These are phyloP conservation scores for Caenorhabditis briggsae DNA, from an alignment of 1,140 invertebrate species.

Conservation along the genomic window DNA sequence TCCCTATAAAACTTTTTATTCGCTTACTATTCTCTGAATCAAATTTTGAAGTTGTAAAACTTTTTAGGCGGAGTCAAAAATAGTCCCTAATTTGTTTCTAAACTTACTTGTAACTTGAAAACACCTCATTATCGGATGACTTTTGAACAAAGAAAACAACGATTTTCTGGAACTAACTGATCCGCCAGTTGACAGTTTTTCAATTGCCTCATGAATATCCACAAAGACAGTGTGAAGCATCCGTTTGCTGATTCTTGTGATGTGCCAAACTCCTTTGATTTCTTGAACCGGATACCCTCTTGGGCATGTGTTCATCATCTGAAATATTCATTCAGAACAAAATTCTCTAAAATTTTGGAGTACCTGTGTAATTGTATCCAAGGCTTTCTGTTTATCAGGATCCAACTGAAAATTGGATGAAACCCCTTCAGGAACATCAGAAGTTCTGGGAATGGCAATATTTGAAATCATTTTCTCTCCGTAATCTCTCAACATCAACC, in stretches of 20 bases:
- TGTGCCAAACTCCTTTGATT: conserved; percentile 19
- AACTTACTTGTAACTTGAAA: conserved; percentile 40
- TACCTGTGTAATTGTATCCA: conserved; percentile 25
- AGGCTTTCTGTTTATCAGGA: conserved; percentile 5
- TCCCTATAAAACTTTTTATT: too few species aligned
- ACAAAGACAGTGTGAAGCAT: conserved; percentile 2
- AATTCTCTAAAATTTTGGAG: background rate
- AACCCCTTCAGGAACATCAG: conserved; percentile 26
- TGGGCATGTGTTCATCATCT: conserved; percentile 42
- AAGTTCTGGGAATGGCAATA: conserved; percentile 35
- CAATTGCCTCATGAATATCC: conserved; percentile 46
- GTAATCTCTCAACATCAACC: conserved; percentile 38
- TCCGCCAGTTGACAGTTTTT: conserved; percentile 5
- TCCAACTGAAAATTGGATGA: conserved; percentile 20
- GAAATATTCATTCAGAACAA: background rate
- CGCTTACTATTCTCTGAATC: too few species aligned
- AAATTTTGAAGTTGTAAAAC: too few species aligned
- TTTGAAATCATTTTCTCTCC: conserved; percentile 37
- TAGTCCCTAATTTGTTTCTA: background rate
- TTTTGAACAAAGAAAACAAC: conserved; percentile 40
- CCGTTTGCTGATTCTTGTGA: conserved; percentile 16
- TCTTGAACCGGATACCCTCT: conserved; percentile 15
- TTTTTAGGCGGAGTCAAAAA: too few species aligned
- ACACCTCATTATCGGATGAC: conserved; percentile 37
- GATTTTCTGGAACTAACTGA: conserved; percentile 21